Evolutionary conservation across 2,888 invertebrate species (phyloP).

Genomic region (Pemphredon lugubris): DNA sequence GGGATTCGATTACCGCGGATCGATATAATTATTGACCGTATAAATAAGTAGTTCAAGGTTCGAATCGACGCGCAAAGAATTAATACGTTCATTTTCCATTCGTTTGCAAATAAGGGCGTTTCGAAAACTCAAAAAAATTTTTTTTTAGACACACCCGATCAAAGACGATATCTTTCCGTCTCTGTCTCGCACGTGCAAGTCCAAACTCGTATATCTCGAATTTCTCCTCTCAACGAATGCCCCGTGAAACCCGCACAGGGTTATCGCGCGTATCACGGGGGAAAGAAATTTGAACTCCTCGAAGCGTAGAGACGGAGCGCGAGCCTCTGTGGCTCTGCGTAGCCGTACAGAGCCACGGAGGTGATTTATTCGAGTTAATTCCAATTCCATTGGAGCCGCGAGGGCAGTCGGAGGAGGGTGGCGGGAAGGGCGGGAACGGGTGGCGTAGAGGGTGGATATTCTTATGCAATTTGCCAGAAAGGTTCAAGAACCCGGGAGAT

Average conservation of each 20-base stretch:
- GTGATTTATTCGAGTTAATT: conserved; percentile 81
- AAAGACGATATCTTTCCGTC: no score
- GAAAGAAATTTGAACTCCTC: conserved; percentile 77
- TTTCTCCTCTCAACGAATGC: no score
- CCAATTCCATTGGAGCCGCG: conserved; percentile 81
- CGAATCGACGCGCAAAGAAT: no score
- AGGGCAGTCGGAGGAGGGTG: conserved; percentile 62
- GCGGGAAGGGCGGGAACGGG: conserved; percentile 55
- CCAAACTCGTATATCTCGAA: no score
- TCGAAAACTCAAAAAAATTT: no score
- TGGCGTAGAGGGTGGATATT: conserved; percentile 77
- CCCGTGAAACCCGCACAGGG: conserved; percentile 49
- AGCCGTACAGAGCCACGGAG: conserved; percentile 72
- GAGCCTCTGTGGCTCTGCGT: conserved; percentile 65
- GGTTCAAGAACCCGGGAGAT: conserved; percentile 82
- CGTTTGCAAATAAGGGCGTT: no score
- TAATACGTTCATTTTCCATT: no score
- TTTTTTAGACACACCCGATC: no score
- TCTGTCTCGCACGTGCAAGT: no score
- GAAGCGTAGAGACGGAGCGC: conserved; percentile 59
- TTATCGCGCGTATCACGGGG: conserved; percentile 66
- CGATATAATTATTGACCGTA: no score
- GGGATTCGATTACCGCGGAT: no score
- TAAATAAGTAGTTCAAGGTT: no score
- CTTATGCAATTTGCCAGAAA: conserved; percentile 82